phyloP scores from a whole-genome alignment of 92 coral and sea anemone species.

The Epizoanthus scotinus region DNA sequence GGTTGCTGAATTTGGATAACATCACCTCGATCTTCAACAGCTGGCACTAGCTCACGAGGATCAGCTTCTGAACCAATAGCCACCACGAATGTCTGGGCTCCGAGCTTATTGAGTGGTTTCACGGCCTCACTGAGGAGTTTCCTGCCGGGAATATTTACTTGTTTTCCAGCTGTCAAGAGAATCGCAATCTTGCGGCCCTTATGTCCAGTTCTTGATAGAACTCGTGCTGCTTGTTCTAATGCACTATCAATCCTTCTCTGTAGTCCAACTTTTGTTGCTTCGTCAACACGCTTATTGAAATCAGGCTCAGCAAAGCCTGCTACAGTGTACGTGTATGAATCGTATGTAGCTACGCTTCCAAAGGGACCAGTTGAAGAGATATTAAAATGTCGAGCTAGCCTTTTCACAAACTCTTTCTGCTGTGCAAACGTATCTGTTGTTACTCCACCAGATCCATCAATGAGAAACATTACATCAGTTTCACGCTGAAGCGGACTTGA shows the following conservation, averaged over 20 bases:
- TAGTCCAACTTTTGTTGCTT: background rate
- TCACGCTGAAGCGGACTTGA: background rate
- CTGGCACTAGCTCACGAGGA: constrained; percentile 28
- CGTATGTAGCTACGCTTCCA: constrained; percentile 32
- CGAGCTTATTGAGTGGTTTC: constrained; percentile 48
- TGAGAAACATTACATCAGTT: constrained; percentile 17
- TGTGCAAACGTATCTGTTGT: background rate
- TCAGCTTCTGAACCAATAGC: constrained; percentile 64
- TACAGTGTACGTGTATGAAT: constrained; percentile 11
- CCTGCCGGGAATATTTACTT: constrained; percentile 49
- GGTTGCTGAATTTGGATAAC: constrained; percentile 1
- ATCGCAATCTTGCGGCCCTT: constrained; percentile 65
- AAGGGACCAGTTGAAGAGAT: constrained; percentile 25
- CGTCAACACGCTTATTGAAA: constrained; percentile 6
- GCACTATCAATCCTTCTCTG: constrained; percentile 64
- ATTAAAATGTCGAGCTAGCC: constrained; percentile 20
- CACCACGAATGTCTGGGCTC: constrained; percentile 63
- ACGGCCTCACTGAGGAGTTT: constrained; percentile 53
- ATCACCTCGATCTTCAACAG: constrained; percentile 51
- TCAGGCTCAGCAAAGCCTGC: constrained; percentile 25
- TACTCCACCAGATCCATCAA: constrained; percentile 29
- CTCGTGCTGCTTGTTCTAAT: constrained; percentile 35
- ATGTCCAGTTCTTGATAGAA: constrained; percentile 45
- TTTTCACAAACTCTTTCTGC: constrained; percentile 12
- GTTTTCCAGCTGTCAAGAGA: constrained; percentile 75